Evolutionary conservation across 2,888 invertebrate species (phyloP).

Genomic region (Parnassius smintheus): DNA sequence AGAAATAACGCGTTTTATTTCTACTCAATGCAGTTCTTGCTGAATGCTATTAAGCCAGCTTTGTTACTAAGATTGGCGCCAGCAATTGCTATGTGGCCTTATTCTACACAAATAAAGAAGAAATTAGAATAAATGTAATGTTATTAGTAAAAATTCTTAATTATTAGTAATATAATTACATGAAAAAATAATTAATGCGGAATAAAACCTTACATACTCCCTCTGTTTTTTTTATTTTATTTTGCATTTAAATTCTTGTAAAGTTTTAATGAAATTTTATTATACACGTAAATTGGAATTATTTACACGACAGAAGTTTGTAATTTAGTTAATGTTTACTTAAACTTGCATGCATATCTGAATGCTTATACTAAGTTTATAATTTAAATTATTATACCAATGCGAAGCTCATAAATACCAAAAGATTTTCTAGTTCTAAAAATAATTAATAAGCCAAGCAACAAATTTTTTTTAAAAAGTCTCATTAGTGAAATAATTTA

Average conservation of each 20-base stretch:
- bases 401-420: no score
- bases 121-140: slow-evolving; percentile 26
- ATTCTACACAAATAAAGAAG: slow-evolving; percentile 34
- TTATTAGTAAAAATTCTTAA: background rate
- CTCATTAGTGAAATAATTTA: no score
- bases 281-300: background rate
- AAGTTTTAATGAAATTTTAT: background rate
- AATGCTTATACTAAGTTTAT: no score
- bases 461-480: no score
- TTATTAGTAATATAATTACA: background rate
- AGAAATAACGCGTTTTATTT: slow-evolving; percentile 39
- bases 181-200: background rate
- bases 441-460: no score
- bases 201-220: background rate
- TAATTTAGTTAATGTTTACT: no score
- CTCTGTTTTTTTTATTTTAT: no score
- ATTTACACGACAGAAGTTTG: background rate
- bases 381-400: no score
- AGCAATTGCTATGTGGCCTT: slow-evolving; percentile 54
- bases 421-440: no score
- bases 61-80: slow-evolving; percentile 49
- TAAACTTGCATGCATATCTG: no score
- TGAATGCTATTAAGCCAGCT: slow-evolving; percentile 47
- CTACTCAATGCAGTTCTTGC: slow-evolving; percentile 43
- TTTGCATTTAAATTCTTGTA: no score